phyloP scores from a whole-genome alignment of 2,113 vertebrate species.

The Hydrochoerus hydrochaeris region DNA sequence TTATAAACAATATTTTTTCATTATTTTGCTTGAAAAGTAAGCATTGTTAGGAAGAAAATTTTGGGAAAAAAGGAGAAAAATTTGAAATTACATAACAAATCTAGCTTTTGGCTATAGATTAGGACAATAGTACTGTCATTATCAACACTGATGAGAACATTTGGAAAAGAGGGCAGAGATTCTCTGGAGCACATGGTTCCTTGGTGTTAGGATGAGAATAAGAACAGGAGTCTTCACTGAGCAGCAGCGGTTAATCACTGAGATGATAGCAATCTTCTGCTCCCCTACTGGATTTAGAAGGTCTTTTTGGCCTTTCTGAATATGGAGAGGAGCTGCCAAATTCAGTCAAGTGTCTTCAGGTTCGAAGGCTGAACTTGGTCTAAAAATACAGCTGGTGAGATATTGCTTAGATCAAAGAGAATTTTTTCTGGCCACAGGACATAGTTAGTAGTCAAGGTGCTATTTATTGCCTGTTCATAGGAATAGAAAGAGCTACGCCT shows the following conservation, averaged over 20 bases:
- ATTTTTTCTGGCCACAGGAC: not conserved
- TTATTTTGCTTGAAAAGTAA: not conserved
- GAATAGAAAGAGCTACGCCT: not conserved
- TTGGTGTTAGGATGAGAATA: not conserved
- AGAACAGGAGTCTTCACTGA: not conserved
- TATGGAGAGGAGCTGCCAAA: not conserved
- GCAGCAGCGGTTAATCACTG: not conserved
- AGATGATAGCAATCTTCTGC: fast-evolving
- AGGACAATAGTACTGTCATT: not conserved
- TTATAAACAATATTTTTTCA: not conserved
- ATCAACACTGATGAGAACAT: not conserved
- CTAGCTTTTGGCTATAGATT: not conserved
- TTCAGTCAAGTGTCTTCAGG: not conserved
- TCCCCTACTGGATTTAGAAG: not conserved
- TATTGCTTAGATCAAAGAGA: not conserved
- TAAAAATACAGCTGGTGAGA: not conserved
- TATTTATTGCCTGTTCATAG: not conserved
- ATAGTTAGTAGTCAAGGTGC: not conserved
- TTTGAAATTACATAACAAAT: not conserved
- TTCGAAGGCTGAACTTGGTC: not conserved
- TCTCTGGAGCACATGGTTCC: not conserved
- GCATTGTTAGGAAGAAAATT: not conserved
- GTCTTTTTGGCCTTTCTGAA: not conserved
- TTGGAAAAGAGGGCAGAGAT: not conserved
- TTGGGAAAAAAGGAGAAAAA: not conserved